phyloP scores from a whole-genome alignment of 2,113 vertebrate species.

The Oxygymnocypris stewartii region DNA sequence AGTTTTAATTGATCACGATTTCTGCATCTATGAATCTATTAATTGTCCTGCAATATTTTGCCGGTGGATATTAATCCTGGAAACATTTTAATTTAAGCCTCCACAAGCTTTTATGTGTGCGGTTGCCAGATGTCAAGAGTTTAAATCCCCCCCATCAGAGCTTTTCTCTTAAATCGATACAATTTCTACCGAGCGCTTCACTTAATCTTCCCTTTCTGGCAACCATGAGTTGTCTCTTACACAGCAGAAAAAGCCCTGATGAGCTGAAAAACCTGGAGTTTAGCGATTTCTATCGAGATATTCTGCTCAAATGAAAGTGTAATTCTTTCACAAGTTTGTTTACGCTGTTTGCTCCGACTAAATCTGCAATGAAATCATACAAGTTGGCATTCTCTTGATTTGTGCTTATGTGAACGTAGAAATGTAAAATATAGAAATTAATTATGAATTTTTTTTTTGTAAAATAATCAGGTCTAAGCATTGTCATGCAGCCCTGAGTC shows the following conservation, averaged over 20 bases:
- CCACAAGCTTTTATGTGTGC: not conserved
- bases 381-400: not conserved
- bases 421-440: not conserved
- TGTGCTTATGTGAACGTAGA: not conserved
- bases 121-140: not conserved
- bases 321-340: not conserved
- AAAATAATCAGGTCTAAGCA: not conserved
- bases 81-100: not conserved
- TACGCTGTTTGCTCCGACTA: too few species aligned
- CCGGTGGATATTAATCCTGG: not conserved
- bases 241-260: not conserved
- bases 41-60: not conserved
- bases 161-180: not conserved
- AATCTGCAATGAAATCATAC: not conserved
- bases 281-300: not conserved
- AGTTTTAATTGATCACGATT: not conserved
- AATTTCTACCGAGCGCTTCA: not conserved
- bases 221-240: not conserved
- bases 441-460: too few species aligned
- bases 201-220: not conserved
- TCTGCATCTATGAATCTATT: not conserved
- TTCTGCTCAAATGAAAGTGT: not conserved
- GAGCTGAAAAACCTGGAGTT: not conserved
- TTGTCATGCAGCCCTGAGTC: not conserved
- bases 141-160: not conserved